These are phyloP conservation scores for Actinemys pallida DNA, from an alignment of 2,113 vertebrate species.

Conservation along the genomic window DNA sequence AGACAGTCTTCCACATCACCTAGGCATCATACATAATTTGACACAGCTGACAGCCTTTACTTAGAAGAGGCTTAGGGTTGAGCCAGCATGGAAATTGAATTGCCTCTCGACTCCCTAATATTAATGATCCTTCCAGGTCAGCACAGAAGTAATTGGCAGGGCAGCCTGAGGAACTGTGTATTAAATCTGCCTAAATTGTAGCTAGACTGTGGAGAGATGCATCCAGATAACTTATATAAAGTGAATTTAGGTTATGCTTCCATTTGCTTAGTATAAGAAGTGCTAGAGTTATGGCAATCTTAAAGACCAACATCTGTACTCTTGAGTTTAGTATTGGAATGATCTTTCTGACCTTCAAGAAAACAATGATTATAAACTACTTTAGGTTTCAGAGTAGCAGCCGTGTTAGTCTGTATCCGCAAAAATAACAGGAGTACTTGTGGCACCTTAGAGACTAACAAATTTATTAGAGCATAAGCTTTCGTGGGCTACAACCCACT, in stretches of 20 bases:
- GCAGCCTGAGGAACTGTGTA: constrained; percentile 52
- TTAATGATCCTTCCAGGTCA: constrained; percentile 71
- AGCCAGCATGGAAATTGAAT: constrained; percentile 56
- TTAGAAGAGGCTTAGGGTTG: constrained; percentile 29
- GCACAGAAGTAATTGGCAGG: constrained; percentile 49
- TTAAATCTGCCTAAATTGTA: constrained; percentile 57
- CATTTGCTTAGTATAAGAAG: constrained; percentile 34
- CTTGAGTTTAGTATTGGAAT: constrained; percentile 17
- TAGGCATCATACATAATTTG: constrained; percentile 35
- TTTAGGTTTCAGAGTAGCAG: too few species aligned
- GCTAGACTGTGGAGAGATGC: constrained; percentile 49
- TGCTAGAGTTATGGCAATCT: constrained; percentile 28
- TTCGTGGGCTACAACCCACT: too few species aligned
- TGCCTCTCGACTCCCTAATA: constrained; percentile 56
- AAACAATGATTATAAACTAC: not conserved
- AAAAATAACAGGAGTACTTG: too few species aligned
- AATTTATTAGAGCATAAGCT: too few species aligned
- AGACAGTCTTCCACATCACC: constrained; percentile 30
- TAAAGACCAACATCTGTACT: not conserved
- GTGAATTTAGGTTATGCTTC: constrained; percentile 5
- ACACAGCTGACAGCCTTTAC: constrained; percentile 65
- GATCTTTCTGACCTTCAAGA: constrained; percentile 37
- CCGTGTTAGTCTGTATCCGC: too few species aligned
- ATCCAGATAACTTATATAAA: not conserved
- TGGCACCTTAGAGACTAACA: too few species aligned